Evolutionary conservation across 2,888 invertebrate genomes (phyloP).

Genomic region (Coleophora flavipennella): DNA sequence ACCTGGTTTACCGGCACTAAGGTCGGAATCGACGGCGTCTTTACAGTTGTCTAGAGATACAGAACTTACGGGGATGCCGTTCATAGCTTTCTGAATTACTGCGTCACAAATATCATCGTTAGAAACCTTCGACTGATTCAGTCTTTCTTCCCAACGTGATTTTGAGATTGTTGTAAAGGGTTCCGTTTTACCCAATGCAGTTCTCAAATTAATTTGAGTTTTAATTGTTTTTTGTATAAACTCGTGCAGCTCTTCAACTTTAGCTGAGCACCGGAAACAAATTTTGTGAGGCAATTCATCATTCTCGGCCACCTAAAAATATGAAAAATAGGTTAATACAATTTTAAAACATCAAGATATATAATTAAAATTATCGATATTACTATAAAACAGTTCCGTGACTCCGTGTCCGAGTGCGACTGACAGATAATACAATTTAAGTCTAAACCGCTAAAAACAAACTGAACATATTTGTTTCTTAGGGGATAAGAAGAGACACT

Average conservation of each 20-base stretch:
- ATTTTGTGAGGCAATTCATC: conserved; percentile 68
- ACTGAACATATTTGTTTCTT: no score
- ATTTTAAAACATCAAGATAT: not conserved
- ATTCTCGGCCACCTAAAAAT: conserved; percentile 57
- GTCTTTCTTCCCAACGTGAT: conserved; percentile 52
- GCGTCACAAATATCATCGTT: conserved; percentile 66
- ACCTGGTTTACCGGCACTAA: no score
- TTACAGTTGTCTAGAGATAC: no score
- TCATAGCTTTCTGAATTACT: conserved; percentile 60
- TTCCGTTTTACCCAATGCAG: conserved; percentile 35
- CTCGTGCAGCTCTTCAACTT: conserved; percentile 61
- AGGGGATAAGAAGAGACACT: no score
- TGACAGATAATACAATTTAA: no score
- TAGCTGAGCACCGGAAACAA: conserved; percentile 66
- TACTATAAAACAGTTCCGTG: not conserved
- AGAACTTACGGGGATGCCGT: conserved; percentile 11
- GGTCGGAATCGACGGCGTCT: no score
- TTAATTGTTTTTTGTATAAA: conserved; percentile 60
- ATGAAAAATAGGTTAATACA: conserved; percentile 2
- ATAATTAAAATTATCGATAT: not conserved
- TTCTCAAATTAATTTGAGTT: conserved; percentile 48
- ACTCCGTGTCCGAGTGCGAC: no score
- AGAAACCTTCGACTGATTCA: conserved; percentile 53
- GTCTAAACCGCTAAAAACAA: no score
- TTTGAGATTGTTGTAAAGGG: conserved; percentile 36